A percentile compares a stretch with the other conserved stretches of the same genome.
These are phyloP conservation scores for Corvus moneduloides DNA, from an alignment of 2,113 vertebrate genomes.

Conservation along the genomic window DNA sequence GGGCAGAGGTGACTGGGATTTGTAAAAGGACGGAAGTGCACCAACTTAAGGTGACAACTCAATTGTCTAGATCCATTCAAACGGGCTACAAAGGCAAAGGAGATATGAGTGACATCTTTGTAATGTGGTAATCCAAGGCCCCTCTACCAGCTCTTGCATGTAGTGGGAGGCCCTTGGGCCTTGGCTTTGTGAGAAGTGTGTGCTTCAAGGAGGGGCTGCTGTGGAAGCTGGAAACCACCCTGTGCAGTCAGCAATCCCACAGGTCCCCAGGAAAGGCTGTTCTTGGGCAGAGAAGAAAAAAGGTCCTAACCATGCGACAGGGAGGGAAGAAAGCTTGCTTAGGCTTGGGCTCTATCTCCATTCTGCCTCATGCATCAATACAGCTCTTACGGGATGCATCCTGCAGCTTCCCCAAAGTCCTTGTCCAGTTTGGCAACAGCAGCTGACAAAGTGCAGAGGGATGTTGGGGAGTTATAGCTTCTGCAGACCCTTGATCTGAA, in stretches of 20 bases:
- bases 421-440: not conserved
- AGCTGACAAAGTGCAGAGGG: not conserved
- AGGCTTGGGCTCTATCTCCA: not conserved
- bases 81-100: not conserved
- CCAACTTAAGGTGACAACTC: not conserved
- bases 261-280: fast-evolving
- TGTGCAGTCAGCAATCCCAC: not conserved
- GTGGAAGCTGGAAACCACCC: not conserved
- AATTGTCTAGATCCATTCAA: not conserved
- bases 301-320: no score
- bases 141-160: not conserved
- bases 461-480: not conserved
- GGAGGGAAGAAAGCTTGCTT: not conserved
- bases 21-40: not conserved
- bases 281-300: not conserved
- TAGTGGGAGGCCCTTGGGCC: not conserved
- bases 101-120: not conserved
- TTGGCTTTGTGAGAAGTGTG: not conserved
- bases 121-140: not conserved
- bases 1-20: constrained; percentile 9
- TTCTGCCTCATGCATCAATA: not conserved
- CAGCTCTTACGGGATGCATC: not conserved
- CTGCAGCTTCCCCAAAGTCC: not conserved
- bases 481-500: not conserved
- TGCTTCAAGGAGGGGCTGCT: not conserved